Evolutionary conservation across 2,888 invertebrate genomes (phyloP), one percentile per base, ranked within the genome.

Genomic region (Zaprionus lineosus): DNA sequence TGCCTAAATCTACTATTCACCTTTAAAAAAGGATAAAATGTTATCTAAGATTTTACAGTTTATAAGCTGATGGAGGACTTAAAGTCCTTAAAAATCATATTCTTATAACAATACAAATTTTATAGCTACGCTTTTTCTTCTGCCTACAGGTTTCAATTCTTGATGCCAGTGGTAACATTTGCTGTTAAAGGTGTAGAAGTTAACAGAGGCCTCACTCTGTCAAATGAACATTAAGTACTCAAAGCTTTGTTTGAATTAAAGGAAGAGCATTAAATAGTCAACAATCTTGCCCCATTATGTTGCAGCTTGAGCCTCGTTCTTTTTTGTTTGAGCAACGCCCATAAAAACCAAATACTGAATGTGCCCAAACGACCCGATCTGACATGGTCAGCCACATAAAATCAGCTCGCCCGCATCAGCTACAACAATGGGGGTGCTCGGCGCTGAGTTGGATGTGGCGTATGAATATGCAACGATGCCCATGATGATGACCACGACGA

Each of bases 391-490:
- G 74, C 66, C 77, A 64, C 70, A 77, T 78, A 78, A 78, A 77
- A 79, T 77, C 81, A 76, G 79, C 76, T 74, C 56, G 68, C 72
- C 79, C 65, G 81, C 74, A 79, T 74, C 60, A 61, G 53, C 55
- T 43, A 58, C 52, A 74, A 74, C 77, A 79, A 74, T 74, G 79
- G 53, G 18, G 9, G n/a, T n/a, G 12, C 24, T 33, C 15, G 8
- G 24, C 29, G 21, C 47, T 39, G 24, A 24, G 24, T 24, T 11
- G 31, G 11, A 12, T 18, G 3, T 36, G 71, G 36, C 56, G 39
- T 73, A 78, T 78, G 78, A 81, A 78, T 78, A 78, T 78, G 78
- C 78, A 81, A 75, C 75, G 74, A 60, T 50, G 64, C 53, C 58
- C 40, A 46, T 62, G 68, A 74, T 78, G 78, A 77, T 78, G 79